Percentiles rank a stretch among this genome's conserved stretches.
Conservation (phyloP, 2,113 vertebrate genomes). For the Oryzias javanicus region DNA sequence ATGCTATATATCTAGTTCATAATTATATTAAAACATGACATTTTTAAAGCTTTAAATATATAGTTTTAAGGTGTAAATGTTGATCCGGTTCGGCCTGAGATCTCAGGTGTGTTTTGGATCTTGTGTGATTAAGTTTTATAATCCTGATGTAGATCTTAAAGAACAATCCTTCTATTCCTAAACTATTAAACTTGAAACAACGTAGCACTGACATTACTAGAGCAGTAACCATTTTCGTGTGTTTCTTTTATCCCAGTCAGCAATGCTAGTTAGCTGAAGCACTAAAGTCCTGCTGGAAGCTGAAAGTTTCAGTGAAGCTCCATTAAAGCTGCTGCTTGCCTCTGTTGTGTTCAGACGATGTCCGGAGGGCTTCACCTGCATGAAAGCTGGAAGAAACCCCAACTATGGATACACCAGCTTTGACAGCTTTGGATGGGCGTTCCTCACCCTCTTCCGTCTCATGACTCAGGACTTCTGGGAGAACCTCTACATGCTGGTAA, state of each 20-base stretch:
- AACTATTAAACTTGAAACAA: no score
- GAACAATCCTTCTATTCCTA: no score
- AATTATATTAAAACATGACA: no score
- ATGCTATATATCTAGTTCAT: no score
- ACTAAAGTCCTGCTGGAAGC: not conserved
- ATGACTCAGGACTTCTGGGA: conserved; percentile 99
- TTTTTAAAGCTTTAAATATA: no score
- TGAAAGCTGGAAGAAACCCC: conserved; percentile 96
- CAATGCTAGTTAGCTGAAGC: not conserved
- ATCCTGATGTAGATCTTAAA: no score
- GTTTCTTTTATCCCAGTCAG: not conserved
- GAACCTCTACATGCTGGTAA: conserved; percentile 95
- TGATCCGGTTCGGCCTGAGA: no score
- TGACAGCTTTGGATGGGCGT: conserved; percentile 98
- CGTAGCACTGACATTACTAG: no score
- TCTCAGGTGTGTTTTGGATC: no score
- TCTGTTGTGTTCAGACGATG: conserved; percentile 79
- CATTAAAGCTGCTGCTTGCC: not conserved
- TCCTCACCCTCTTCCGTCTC: conserved; percentile 95
- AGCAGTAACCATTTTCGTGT: no score
- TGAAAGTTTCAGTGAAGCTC: conserved; percentile 6
- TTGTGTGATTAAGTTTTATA: no score
- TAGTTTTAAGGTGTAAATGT: no score
- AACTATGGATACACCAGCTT: conserved; percentile 99
- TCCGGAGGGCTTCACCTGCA: conserved; percentile 92